phyloP scores from a whole-genome alignment of 2,888 invertebrate species.

The Hypsopygia costalis region DNA sequence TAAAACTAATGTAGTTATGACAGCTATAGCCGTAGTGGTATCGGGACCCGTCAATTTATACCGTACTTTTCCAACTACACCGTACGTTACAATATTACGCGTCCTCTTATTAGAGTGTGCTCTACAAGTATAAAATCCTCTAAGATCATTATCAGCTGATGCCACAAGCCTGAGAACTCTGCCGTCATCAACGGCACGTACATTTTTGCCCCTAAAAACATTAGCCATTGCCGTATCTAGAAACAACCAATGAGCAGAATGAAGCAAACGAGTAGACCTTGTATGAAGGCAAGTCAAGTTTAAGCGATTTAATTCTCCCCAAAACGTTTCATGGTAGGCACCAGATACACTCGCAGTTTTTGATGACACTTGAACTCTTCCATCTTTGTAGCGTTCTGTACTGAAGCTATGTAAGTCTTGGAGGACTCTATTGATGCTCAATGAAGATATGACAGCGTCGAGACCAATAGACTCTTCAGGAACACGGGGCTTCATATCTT shows the following conservation, averaged over 20 bases:
- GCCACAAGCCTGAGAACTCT: constrained; percentile 52
- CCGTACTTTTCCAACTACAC: constrained; percentile 54
- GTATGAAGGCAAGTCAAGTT: constrained; percentile 65
- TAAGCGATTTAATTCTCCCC: constrained; percentile 57
- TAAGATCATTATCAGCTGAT: constrained; percentile 46
- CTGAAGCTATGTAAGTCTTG: constrained; percentile 50
- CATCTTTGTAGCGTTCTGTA: constrained; percentile 47
- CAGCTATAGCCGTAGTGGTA: constrained; percentile 48
- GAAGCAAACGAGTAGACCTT: constrained; percentile 34
- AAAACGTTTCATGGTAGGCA: constrained; percentile 59
- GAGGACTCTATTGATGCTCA: constrained; percentile 44
- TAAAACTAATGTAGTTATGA: constrained; percentile 50
- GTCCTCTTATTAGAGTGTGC: constrained; percentile 46
- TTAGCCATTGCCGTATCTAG: constrained; percentile 46
- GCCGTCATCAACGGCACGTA: constrained; percentile 52
- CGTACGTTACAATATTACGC: constrained; percentile 62
- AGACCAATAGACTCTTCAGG: constrained; percentile 44
- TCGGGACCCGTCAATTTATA: constrained; percentile 49
- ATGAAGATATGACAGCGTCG: constrained; percentile 48
- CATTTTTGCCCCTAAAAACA: constrained; percentile 31
- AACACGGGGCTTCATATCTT: constrained; percentile 27
- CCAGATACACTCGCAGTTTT: constrained; percentile 65
- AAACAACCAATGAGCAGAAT: constrained; percentile 53
- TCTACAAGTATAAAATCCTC: constrained; percentile 68
- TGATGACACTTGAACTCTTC: constrained; percentile 55